Conservation (phyloP, 2,797 vertebrate species). For the Liasis olivaceus region DNA sequence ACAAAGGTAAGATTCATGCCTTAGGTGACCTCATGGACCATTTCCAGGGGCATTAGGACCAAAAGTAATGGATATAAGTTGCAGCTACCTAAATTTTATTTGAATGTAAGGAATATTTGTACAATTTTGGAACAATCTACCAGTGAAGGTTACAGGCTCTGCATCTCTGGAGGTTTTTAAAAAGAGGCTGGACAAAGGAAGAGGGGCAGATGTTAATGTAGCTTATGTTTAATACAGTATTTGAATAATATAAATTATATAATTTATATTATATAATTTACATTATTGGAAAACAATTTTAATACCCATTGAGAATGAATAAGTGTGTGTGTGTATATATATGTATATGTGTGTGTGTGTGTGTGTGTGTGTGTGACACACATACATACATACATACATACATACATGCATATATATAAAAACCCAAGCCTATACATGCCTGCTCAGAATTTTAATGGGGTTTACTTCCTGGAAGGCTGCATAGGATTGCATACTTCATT, state of each 20-base stretch:
- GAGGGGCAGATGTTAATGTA: not conserved
- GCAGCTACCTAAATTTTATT: not conserved
- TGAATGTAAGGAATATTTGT: not conserved
- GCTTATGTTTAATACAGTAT: not conserved
- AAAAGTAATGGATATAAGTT: not conserved
- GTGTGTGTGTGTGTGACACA: no score
- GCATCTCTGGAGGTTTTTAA: not conserved
- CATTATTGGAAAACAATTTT: not conserved
- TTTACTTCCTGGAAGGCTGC: no score
- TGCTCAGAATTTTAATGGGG: no score
- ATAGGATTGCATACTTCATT: no score
- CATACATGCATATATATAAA: no score
- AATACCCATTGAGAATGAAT: no score
- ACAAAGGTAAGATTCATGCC: slow-evolving; percentile 56
- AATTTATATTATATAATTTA: not conserved
- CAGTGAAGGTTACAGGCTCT: not conserved
- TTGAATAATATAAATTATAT: not conserved
- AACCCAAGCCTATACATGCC: no score
- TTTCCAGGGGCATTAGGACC: not conserved
- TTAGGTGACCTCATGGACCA: not conserved
- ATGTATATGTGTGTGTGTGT: not conserved
- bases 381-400: no score
- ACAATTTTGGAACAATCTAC: not conserved
- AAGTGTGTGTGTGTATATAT: not conserved
- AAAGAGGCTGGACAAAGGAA: not conserved